Evolutionary conservation across 2,797 vertebrate genomes (phyloP).

Genomic region (Karalla daura): DNA sequence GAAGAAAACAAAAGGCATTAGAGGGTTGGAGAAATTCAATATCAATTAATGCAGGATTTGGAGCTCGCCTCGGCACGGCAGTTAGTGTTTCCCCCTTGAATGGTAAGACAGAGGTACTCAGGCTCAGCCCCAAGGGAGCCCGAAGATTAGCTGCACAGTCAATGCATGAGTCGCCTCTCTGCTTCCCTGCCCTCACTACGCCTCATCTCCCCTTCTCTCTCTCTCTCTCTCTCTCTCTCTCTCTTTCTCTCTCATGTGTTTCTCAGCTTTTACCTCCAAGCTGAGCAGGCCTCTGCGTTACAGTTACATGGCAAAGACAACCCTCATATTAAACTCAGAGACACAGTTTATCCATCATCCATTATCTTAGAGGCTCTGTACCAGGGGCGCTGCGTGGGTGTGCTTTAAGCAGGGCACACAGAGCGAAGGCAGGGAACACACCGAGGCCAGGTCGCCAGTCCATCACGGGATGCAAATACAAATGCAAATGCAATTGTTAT

Average conservation of each 20-base stretch:
- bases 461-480: too few species aligned
- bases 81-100: conserved; percentile 64
- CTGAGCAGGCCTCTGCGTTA: conserved; percentile 21
- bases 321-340: background rate
- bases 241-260: conserved; percentile 7
- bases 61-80: conserved; percentile 59
- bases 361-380: background rate
- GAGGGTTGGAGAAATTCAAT: conserved; percentile 70
- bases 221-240: background rate
- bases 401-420: too few species aligned
- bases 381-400: too few species aligned
- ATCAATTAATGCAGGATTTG: conserved; percentile 71
- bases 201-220: background rate
- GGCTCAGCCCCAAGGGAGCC: conserved; percentile 46
- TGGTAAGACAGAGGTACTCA: conserved; percentile 49
- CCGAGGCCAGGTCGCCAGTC: too few species aligned
- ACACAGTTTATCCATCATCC: too few species aligned
- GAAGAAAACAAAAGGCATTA: conserved; percentile 60
- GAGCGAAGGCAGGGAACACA: too few species aligned
- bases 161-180: conserved; percentile 46
- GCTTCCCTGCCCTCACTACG: conserved; percentile 16
- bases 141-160: conserved; percentile 57
- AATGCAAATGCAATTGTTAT: too few species aligned
- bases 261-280: conserved; percentile 12
- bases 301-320: background rate